Conservation (phyloP, 2,888 invertebrate genomes). For the Hemicrepidius hirtus region DNA sequence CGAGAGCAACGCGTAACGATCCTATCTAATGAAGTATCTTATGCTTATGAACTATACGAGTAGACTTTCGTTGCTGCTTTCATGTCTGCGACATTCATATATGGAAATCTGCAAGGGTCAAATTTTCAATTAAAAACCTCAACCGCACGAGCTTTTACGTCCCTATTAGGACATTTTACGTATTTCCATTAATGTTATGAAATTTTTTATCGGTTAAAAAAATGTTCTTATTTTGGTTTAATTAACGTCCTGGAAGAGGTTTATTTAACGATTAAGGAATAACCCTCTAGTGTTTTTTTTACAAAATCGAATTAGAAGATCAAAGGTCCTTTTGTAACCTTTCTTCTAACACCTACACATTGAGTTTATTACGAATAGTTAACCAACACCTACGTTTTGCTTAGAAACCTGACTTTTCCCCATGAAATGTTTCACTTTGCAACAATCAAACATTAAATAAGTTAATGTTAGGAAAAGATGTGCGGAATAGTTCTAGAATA, state of each 20-base stretch:
- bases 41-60: conserved; percentile 29
- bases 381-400: neutral
- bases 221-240: neutral
- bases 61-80: conserved; percentile 8
- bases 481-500: too few species aligned
- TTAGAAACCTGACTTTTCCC: neutral
- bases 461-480: too few species aligned
- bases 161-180: neutral
- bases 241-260: neutral
- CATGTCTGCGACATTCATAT: neutral
- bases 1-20: conserved; percentile 48
- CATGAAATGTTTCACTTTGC: neutral
- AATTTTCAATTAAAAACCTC: conserved; percentile 15
- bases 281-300: neutral
- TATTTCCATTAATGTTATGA: neutral
- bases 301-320: conserved; percentile 13
- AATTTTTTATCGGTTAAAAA: neutral
- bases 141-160: neutral
- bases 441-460: too few species aligned
- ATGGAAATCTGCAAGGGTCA: neutral
- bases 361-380: neutral
- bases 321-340: conserved; percentile 12
- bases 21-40: conserved; percentile 39
- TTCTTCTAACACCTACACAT: neutral
- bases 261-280: neutral